phyloP scores from a whole-genome alignment of 1,140 invertebrate genomes.

The Acromyrmex charruanus region DNA sequence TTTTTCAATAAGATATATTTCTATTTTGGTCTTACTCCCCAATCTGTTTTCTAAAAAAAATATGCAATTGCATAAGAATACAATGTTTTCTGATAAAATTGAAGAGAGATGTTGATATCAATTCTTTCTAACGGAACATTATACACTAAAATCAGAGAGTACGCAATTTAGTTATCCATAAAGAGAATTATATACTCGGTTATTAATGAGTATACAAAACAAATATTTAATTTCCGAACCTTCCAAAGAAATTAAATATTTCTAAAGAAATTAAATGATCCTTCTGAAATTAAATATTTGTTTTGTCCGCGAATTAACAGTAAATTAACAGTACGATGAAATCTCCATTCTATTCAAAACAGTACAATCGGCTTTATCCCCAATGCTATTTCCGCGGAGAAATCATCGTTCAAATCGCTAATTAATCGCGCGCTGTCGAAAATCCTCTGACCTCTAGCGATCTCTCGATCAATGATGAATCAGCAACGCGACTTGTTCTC shows the following conservation, averaged over 20 bases:
- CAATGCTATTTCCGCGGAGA: conserved; percentile 28
- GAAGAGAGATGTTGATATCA: too few relatives aligned
- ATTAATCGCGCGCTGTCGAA: conserved; percentile 44
- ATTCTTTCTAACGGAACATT: too few relatives aligned
- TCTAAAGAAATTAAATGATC: too few relatives aligned
- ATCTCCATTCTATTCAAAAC: neutral
- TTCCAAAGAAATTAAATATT: too few relatives aligned
- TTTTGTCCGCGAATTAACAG: neutral
- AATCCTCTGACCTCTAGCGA: neutral
- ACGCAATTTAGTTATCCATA: too few relatives aligned
- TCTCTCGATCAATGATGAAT: conserved; percentile 44
- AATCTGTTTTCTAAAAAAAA: too few relatives aligned
- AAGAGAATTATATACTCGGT: neutral
- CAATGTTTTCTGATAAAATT: too few relatives aligned
- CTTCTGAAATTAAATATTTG: neutral
- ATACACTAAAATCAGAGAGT: too few relatives aligned
- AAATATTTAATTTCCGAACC: neutral
- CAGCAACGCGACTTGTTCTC: conserved; percentile 11
- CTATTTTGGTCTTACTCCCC: too few relatives aligned
- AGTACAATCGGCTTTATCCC: conserved; percentile 5
- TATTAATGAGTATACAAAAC: neutral
- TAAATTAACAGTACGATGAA: conserved; percentile 31
- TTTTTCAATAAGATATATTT: too few relatives aligned
- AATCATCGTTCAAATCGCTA: conserved; percentile 27
- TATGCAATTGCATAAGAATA: too few relatives aligned